Evolutionary conservation across 2,888 invertebrate species (phyloP).

Genomic region (Sympetrum striolatum): DNA sequence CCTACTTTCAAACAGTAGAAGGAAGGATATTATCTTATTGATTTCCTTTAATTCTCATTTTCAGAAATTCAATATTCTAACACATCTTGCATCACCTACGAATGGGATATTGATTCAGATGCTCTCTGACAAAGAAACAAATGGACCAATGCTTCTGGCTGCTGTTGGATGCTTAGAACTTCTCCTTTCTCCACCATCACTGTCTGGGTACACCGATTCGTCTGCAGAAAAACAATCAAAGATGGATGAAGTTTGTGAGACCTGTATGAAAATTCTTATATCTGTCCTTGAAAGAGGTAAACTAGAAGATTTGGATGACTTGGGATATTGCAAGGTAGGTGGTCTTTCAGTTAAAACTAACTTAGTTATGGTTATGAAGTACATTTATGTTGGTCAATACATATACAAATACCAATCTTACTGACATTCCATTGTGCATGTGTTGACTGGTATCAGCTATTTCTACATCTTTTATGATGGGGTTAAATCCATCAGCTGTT

Average conservation of each 20-base stretch:
- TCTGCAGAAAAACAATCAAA: background rate
- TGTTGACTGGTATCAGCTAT: too few relatives aligned
- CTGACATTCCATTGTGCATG: too few relatives aligned
- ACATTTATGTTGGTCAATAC: too few relatives aligned
- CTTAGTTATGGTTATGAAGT: too few relatives aligned
- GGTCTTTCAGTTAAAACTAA: background rate
- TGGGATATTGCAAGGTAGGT: slow-evolving; percentile 1
- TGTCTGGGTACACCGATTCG: background rate
- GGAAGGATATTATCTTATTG: too few relatives aligned
- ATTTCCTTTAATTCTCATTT: background rate
- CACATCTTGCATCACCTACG: background rate
- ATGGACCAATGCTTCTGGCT: background rate
- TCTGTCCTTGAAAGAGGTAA: background rate
- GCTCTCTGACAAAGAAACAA: background rate
- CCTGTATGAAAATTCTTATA: slow-evolving; percentile 2
- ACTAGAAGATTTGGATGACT: background rate
- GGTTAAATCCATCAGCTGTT: too few relatives aligned
- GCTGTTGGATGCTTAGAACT: slow-evolving; percentile 13
- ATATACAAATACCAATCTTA: too few relatives aligned
- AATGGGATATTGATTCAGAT: slow-evolving; percentile 2
- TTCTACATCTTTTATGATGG: too few relatives aligned
- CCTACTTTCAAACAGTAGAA: too few relatives aligned
- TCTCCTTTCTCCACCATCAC: background rate
- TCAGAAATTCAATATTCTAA: background rate
- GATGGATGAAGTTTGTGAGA: background rate